Evolutionary conservation across 2,797 vertebrate genomes (phyloP), one percentile per base, ranked within the genome.

Genomic region (Xiphorhynchus erythropygius): DNA sequence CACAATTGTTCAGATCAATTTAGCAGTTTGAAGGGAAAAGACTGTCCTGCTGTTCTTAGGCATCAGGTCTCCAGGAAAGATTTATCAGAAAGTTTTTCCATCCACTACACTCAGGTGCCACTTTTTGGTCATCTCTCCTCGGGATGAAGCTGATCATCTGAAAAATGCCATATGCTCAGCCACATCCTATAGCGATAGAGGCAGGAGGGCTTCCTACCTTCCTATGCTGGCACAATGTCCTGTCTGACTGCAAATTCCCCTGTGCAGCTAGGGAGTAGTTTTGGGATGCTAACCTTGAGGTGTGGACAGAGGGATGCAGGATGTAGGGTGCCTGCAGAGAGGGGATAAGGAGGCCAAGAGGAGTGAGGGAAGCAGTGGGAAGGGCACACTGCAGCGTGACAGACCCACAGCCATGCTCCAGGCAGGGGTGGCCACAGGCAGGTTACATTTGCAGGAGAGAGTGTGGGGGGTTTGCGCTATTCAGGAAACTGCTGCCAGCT

Each of bases 151-250:
- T 67, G 73, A 28, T 7, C 19, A 13, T 19, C 39, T 39, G 52
- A 68, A 76, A 92, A 80, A 76, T 30, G 8, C 8, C 56, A 5
- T 13, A 9, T 4, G 10, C 25, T 60, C 14, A 65, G 27, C 35
- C 11, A 3, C 1, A 1, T 68, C 32, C 27, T n/a, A 14, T 46
- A 5, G 28, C 50, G 50, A 35, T 0, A 4, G 46, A 30, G 5
- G 41, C 17, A 44, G 53, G 8, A 56, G 12, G 14, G 7, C 10
- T 60, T 18, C 6, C 39, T 56, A 37, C 1, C 1, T 37, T 21
- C 8, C 27, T 23, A 12, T 50, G 22, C 3, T 44, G 22, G 47
- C 41, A 71, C 10, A 13, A 2, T 8, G 32, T 57, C 24, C 30
- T 28, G 24, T 3, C 30, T 4, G 16, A 15, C 55, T 5, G 13